phyloP scores from a whole-genome alignment of 2,113 vertebrate genomes.

The Willisornis vidua region DNA sequence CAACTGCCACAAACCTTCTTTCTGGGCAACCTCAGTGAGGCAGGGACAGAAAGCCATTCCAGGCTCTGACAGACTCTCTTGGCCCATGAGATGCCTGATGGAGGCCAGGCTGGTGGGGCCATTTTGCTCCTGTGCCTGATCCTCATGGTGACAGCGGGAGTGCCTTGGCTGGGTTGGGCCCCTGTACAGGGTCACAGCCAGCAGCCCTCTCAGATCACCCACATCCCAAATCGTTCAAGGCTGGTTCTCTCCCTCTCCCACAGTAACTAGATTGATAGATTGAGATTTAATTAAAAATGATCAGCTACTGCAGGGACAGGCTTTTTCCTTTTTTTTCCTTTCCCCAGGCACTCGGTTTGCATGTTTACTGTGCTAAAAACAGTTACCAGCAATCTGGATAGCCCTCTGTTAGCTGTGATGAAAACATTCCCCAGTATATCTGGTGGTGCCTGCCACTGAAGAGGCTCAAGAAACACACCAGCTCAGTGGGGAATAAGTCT shows the following conservation, averaged over 20 bases:
- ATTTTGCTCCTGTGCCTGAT: background rate
- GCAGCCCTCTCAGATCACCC: background rate
- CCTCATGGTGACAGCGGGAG: background rate
- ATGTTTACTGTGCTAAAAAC: constrained; percentile 72
- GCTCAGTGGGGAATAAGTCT: background rate
- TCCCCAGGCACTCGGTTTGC: constrained; percentile 46
- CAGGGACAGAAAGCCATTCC: background rate
- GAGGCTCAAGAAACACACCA: background rate
- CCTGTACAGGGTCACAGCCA: background rate
- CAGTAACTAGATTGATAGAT: constrained; percentile 32
- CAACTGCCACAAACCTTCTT: background rate
- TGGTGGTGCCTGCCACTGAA: constrained; percentile 29
- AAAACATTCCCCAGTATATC: constrained; percentile 55
- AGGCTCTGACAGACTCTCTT: background rate
- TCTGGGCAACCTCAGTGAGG: background rate
- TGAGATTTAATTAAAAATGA: constrained; percentile 57
- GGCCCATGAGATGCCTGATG: rapidly evolving
- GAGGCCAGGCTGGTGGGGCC: background rate
- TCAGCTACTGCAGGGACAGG: constrained; percentile 8
- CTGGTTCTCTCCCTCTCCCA: background rate
- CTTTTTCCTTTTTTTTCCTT: background rate
- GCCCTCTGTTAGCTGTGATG: constrained; percentile 67
- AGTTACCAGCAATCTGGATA: constrained; percentile 67
- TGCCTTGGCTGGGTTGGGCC: background rate
- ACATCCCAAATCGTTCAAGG: background rate